Base-by-base conservation (phyloP, 2,888 invertebrate species). In the Megaustenia siamemsis region DNA sequence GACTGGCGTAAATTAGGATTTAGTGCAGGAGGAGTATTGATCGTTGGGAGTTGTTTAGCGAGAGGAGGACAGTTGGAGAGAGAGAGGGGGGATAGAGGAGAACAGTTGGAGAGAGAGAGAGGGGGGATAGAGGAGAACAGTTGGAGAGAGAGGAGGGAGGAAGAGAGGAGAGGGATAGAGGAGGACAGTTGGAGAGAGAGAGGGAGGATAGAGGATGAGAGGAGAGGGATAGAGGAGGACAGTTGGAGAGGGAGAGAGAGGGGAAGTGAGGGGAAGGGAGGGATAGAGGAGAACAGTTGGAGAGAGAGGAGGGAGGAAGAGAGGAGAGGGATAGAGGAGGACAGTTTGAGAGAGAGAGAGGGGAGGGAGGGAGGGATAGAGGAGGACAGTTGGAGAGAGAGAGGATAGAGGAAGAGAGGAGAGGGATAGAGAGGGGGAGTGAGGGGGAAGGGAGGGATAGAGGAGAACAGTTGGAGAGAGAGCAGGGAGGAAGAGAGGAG, bases 51-150 rank as follows among this genome's bases (percentile, higher is more conserved):
- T 4, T 12, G 32, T 63, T 63, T 32, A 71, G 40, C 28, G 68
- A 45, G 53, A 35, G 49, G 71, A 49, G 56, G 69, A 81, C n/a
- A 60, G n/a, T n/a, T n/a, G n/a, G n/a, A n/a, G 73, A 53, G 43
- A 73, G 56, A 40, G 43, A 43, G 56, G 32, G 68, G 18, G 24
- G 18, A n/a, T 24, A 43, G 56, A 49, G 68, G 18, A 6, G 18
- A n/a, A 28, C 38, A 49, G 49, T 15, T 6, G 15, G 6, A 15
- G 6, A 49, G 6, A 15, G 49, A 68, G 68, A 68, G 45, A 24
- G 15, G 6, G 40, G n/a, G 35, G 40, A 63, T n/a, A n/a, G n/a
- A n/a, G n/a, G n/a, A n/a, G n/a, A n/a, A n/a, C n/a, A n/a, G 40
- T 18, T 5, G 18, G 35, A 53, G 35, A 77, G 6, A n/a, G 77